Percentiles rank a stretch among this genome's conserved stretches.
Conservation (phyloP, 1,140 invertebrate species). For the Megalopta genalis region DNA sequence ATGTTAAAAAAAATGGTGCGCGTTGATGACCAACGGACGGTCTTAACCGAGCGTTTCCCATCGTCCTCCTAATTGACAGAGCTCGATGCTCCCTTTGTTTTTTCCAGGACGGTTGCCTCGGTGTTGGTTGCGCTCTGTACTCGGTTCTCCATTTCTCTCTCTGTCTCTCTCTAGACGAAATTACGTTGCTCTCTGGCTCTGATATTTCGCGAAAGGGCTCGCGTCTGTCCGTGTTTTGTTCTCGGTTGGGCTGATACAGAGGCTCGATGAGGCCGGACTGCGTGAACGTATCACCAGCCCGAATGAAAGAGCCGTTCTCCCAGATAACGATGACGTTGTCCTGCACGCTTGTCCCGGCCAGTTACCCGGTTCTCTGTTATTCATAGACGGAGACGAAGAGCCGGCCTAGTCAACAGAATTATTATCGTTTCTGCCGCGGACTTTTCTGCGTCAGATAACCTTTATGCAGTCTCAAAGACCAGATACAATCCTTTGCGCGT, state of each 20-base stretch:
- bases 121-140: background rate
- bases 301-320: slow-evolving; percentile 30
- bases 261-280: slow-evolving; percentile 34
- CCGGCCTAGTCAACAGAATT: slow-evolving; percentile 28
- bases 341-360: slow-evolving; percentile 14
- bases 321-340: slow-evolving; percentile 40
- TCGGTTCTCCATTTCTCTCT: no score
- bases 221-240: slow-evolving; percentile 30
- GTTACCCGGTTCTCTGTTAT: background rate
- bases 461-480: no score
- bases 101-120: background rate
- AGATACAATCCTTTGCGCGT: no score
- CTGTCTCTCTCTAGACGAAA: slow-evolving; percentile 14
- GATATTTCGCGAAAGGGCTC: slow-evolving; percentile 38
- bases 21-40: background rate
- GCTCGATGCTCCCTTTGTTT: slow-evolving; percentile 34
- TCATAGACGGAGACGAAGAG: background rate
- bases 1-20: background rate
- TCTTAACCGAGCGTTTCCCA: background rate
- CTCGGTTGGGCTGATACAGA: slow-evolving; percentile 26
- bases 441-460: background rate
- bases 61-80: slow-evolving; percentile 32
- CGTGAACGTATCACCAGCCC: slow-evolving; percentile 41
- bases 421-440: background rate
- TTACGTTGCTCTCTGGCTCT: slow-evolving; percentile 15